phyloP scores from a whole-genome alignment of 2,888 invertebrate species.

The Malthinus seriepunctatus region DNA sequence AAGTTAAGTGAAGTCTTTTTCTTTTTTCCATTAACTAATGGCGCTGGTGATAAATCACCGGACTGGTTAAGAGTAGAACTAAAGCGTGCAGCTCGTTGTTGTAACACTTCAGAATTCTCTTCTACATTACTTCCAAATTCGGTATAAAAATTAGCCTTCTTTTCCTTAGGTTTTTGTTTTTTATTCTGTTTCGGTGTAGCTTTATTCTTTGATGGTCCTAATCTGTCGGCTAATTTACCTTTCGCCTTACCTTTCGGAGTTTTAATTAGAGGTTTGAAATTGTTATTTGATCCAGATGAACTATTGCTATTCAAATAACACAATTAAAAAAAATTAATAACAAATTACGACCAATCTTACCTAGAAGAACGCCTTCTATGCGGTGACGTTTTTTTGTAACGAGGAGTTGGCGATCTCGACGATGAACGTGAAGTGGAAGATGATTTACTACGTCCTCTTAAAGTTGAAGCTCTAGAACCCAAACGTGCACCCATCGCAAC shows the following conservation, averaged over 20 bases:
- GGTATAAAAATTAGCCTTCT: slow-evolving; percentile 67
- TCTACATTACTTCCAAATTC: slow-evolving; percentile 66
- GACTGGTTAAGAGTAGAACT: slow-evolving; percentile 51
- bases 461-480: slow-evolving; percentile 57
- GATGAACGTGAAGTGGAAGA: slow-evolving; percentile 50
- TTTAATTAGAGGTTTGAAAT: slow-evolving; percentile 52
- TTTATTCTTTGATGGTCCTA: slow-evolving; percentile 56
- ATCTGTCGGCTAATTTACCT: slow-evolving; percentile 63
- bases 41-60: slow-evolving; percentile 16
- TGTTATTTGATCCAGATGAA: slow-evolving; percentile 19
- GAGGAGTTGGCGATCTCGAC: slow-evolving; percentile 41
- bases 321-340: not conserved
- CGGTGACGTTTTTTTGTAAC: slow-evolving; percentile 47
- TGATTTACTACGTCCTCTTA: slow-evolving; percentile 48
- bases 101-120: slow-evolving; percentile 77
- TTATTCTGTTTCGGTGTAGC: slow-evolving; percentile 52
- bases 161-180: slow-evolving; percentile 60
- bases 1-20: slow-evolving; percentile 6
- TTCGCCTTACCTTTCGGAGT: slow-evolving; percentile 45
- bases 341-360: slow-evolving; percentile 33
- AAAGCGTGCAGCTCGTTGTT: slow-evolving; percentile 90
- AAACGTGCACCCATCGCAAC: slow-evolving; percentile 63
- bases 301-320: slow-evolving; percentile 10
- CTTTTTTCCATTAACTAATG: slow-evolving; percentile 30
- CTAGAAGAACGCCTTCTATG: slow-evolving; percentile 47